Evolutionary conservation across 2,797 vertebrate genomes (phyloP), one percentile per base, ranked within the genome.

Genomic region (Sebastes paucispinis): DNA sequence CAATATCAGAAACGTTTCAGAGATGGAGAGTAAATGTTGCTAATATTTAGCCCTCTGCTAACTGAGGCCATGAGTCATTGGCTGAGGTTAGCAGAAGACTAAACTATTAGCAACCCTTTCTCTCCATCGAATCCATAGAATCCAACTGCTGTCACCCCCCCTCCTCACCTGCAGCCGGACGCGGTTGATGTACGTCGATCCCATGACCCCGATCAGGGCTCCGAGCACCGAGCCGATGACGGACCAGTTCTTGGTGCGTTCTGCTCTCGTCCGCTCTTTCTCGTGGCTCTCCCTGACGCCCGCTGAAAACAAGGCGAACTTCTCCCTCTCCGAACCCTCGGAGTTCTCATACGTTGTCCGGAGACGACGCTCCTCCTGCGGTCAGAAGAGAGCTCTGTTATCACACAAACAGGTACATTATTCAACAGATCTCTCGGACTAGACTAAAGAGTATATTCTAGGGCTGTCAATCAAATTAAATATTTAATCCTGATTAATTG

Each of bases 201-300:
- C 98, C 90, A 98, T 96, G 86, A 99, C 98, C 2, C 98, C 98
- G 2, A 99, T 99, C 81, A 99, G 52, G 5, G 98, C 97, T 3
- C 98, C 98, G 8, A 99, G 93, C 13, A 99, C 95, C 0, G 98
- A 99, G 57, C 98, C 98, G 0, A 99, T 96, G 84, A 99, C 73
- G 31, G 98, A 99, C 98, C 98, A 99, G 95, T 99, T 99, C 93
- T 99, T 99, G 4, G 98, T 99, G 62, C 97, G 96, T 70, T 99
- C 98, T 0, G 98, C 97, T 87, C 98, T 94, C 0, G 97, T 89
- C 14, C 98, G 94, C 85, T 99, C 98, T 85, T 99, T 99, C 82
- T 99, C 98, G 0, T 99, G 98, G 82, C 98, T 99, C 89, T 94
- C 98, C 24, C 98, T 94, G 79, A 99, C 98, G 0, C 95, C 96